Base-by-base conservation (phyloP, 64 coral and sea anemone species). In the Cladopsammia gracilis region DNA sequence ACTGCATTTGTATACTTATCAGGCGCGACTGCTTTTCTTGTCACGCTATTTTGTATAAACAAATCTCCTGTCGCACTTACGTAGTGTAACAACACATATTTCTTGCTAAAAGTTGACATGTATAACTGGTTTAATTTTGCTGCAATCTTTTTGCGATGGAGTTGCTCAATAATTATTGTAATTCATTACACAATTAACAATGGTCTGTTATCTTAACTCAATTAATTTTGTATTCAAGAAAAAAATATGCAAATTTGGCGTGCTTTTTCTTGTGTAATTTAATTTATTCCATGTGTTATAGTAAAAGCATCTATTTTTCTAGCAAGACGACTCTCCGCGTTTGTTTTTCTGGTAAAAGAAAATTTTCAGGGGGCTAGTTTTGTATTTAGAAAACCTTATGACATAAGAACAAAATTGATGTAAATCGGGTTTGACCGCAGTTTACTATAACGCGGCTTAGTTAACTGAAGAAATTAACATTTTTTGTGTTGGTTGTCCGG, bases 201-300 rank as follows among this genome's bases (percentile, higher is more conserved):
- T 70, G 12, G 67, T 11, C 67, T 70, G 67, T 70, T 24, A 70
- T 25, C 22, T 9, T 11, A 70, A 70, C 22, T 34, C 34, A 2
- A 24, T 24, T 70, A 25, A 15, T 18, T 1, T 19, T 47, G 72
- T 49, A 48, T 46, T 75, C 45, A 75, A 49, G 1, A 42, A 12
- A 75, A 2, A 48, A 48, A 75, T n/a, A n/a, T 75, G 43, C 46
- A n/a, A 48, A 75, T 48, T 75, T 13, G 18, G 1, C 43, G 14
- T 19, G 14, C 72, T 75, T 14, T 50, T 75, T 9, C 43, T 48
- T 74, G 19, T 19, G 42, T 74, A 15, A 48, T 75, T 75, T 74
- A 15, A 48, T 75, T 75, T 49, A 75, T 75, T 44, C 72, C 72
- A 75, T 75, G 72, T 75, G 72, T 49, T 75, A 6, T 12, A 16